These are phyloP conservation scores for Timema cristinae DNA, from an alignment of 2,888 invertebrate genomes.

Conservation along the genomic window DNA sequence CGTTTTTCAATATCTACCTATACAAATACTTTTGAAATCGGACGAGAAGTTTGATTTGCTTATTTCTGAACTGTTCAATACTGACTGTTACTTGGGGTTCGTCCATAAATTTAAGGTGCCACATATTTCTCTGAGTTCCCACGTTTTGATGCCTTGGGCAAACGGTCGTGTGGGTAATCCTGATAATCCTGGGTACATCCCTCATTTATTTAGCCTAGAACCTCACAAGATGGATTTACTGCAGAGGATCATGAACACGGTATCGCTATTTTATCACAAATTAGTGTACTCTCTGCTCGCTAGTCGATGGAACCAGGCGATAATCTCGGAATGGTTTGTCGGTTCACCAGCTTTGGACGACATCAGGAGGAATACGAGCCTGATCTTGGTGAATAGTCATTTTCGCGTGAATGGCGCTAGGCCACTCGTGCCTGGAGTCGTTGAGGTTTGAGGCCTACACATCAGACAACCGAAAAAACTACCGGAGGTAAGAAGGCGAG, in stretches of 20 bases:
- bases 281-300: neutral
- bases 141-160: constrained; percentile 59
- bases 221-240: constrained; percentile 22
- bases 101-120: constrained; percentile 56
- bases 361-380: constrained; percentile 20
- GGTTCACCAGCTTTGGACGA: constrained; percentile 21
- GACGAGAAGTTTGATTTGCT: constrained; percentile 57
- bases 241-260: constrained; percentile 23
- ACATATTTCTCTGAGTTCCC: constrained; percentile 55
- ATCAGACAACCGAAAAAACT: constrained; percentile 16
- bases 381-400: constrained; percentile 22
- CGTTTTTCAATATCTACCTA: neutral
- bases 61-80: constrained; percentile 66
- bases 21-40: neutral
- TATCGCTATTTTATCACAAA: neutral
- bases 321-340: neutral
- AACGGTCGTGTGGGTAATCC: constrained; percentile 55
- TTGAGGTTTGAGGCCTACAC: constrained; percentile 25
- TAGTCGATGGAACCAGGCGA: neutral
- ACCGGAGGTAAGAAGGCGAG: constrained; percentile 16
- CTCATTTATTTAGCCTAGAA: constrained; percentile 44
- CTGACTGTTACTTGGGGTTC: constrained; percentile 65
- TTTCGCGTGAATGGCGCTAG: constrained; percentile 20
- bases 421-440: constrained; percentile 20
- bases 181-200: constrained; percentile 55